Evolutionary conservation across 2,888 invertebrate species (phyloP), one percentile per base, ranked within the genome.

Genomic region (Pollenia amentaria): DNA sequence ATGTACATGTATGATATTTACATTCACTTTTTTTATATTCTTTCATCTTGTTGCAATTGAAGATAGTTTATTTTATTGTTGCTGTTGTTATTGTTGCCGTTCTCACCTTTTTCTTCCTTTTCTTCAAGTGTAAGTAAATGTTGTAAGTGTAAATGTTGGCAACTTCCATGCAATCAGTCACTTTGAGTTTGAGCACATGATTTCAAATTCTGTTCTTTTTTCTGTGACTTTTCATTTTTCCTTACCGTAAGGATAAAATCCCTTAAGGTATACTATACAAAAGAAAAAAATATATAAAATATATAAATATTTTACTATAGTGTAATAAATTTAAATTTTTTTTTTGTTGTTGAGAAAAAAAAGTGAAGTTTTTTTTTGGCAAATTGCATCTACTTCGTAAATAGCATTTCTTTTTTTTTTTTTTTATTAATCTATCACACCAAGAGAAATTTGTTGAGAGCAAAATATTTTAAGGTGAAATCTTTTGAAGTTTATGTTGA

Each of bases 251-350:
- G 90, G 88, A 89, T 89, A 89, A 73, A 91, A 89, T 91, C 90
- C 91, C 92, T 89, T 84, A 90, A 90, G 92, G 91, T 89, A 87
- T 89, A 88, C 90, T 88, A 88, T 87, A 18, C 42, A 46, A 76
- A 62, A 16, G 64, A 64, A 60, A 64, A 38, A 38, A 62, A 40
- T 44, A 75, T 75, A 89, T 88, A 69, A 72, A 77, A 82, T 69
- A 65, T 67, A 78, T 72, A 78, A 73, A 84, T 84, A 72, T 78
- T 84, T 84, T 84, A 73, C 38, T 78, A 46, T 72, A 60, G 77
- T 55, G 65, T 67, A 78, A 84, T 84, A 84, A 84, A 84, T 78
- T 84, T 78, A 72, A 18, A 60, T 42, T 62, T 38, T 29, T 44
- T 51, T 51, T 60, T 38, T 60, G 12, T 11, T 14, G 14, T 29